Evolutionary conservation across 2,113 vertebrate genomes (phyloP), one percentile per base, ranked within the genome.

Genomic region (Ammospiza caudacuta): DNA sequence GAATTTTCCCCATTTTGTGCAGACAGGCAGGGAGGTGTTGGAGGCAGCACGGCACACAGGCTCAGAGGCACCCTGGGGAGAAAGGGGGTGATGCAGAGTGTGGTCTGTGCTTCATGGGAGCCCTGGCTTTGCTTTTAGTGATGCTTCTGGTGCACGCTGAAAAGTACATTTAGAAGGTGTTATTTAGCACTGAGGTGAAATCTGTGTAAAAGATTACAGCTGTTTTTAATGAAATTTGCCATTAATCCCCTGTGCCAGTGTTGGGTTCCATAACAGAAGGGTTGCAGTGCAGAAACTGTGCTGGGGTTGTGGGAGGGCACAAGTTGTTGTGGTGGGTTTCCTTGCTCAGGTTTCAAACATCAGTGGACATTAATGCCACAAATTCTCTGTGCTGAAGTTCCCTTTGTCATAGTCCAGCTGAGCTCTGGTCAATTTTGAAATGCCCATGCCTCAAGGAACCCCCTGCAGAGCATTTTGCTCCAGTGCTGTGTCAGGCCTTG

Each of bases 21-120:
- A 51, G 49, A 62, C 46, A 52, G 52, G 19, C 15, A 28, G 27
- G 52, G 68, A 44, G 22, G 44, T 52, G 37, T n/a, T 0, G 0
- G 33, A 44, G 44, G 51, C 27, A n/a, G 24, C 0, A 0, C 1
- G 1, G 68, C 51, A 51, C 14, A 8, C 0, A 43, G 51, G 35
- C 59, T 72, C 67, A 43, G 75, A 28, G 46, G 55, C 27, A 23
- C 27, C 27, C 15, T 59, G 54, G 33, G 52, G 46, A 33, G 27
- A 37, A 37, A 43, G 33, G 28, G 39, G 37, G 3, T 35, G 62
- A 8, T 55, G 58, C 44, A 41, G 49, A 49, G 24, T 5, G 7
- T 24, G 81, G 19, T 44, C 54, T 37, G 44, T 35, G 12, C 84
- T n/a, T 28, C 10, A 6, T 12, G n/a, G 0, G 6, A n/a, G 76